A percentile compares a stretch with the other conserved stretches of the same genome.
Evolutionary conservation across 30 jellyfish, hydroid and myxozoan species (phyloP).

Genomic region (Pelagia noctiluca): DNA sequence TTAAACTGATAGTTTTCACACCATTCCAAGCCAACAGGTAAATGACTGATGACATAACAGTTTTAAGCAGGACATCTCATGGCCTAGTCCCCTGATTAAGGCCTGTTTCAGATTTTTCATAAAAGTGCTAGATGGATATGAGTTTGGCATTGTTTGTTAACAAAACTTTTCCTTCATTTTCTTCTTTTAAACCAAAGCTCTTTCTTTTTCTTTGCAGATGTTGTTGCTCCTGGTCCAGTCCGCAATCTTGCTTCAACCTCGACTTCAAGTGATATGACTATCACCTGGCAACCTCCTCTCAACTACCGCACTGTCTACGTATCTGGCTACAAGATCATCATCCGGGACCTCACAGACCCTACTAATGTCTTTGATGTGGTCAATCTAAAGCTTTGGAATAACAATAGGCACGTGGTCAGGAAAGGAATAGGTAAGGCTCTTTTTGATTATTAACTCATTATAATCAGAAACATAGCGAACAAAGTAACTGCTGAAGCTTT

Average conservation of each 20-base stretch:
- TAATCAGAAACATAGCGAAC: too few species aligned
- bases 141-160: too few species aligned
- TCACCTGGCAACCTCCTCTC: slow-evolving; percentile 80
- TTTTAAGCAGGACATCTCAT: too few species aligned
- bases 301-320: slow-evolving; percentile 61
- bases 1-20: too few species aligned
- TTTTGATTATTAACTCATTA: neutral
- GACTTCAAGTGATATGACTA: slow-evolving; percentile 50
- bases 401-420: neutral
- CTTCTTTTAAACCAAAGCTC: neutral
- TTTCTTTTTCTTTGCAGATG: slow-evolving; percentile 28
- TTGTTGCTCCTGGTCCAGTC: slow-evolving; percentile 68
- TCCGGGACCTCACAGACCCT: slow-evolving; percentile 48
- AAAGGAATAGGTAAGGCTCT: slow-evolving; percentile 29
- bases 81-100: too few species aligned
- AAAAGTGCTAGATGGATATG: too few species aligned
- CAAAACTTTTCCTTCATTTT: too few species aligned
- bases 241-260: slow-evolving; percentile 30
- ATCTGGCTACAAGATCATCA: slow-evolving; percentile 72
- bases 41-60: too few species aligned
- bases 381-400: slow-evolving; percentile 39
- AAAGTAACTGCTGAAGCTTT: too few species aligned
- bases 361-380: slow-evolving; percentile 46
- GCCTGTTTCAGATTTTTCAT: too few species aligned
- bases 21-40: too few species aligned